Conservation (phyloP, 2,888 invertebrate genomes). For the Pseudococcus viburni region DNA sequence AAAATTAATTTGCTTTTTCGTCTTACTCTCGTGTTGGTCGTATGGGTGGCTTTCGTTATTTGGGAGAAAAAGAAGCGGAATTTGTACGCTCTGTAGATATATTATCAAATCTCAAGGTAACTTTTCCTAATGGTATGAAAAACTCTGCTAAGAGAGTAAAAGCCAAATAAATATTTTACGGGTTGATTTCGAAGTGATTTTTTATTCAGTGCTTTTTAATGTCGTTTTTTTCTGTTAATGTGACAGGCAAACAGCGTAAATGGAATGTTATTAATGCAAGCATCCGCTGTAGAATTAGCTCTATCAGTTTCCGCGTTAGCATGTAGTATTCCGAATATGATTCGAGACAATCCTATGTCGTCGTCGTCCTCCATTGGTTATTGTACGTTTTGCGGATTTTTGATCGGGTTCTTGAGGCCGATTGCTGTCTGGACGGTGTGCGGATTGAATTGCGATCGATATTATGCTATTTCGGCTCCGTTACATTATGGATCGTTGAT, state of each 20-base stretch:
- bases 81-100: no score
- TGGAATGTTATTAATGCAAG: constrained; percentile 70
- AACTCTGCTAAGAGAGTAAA: not conserved
- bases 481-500: constrained; percentile 85
- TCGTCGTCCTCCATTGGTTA: constrained; percentile 70
- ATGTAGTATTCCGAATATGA: constrained; percentile 62
- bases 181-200: not conserved
- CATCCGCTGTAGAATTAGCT: constrained; percentile 62
- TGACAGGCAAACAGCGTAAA: constrained; percentile 74
- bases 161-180: not conserved
- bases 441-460: constrained; percentile 81
- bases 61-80: no score
- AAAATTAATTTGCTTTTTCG: constrained; percentile 23
- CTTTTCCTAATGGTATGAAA: not conserved
- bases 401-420: constrained; percentile 81
- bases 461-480: constrained; percentile 85
- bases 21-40: not conserved
- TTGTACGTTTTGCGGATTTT: constrained; percentile 79
- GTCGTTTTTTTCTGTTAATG: no score
- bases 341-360: constrained; percentile 38
- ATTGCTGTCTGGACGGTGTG: constrained; percentile 85
- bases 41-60: not conserved
- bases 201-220: not conserved
- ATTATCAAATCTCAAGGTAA: not conserved
- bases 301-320: constrained; percentile 42